These are phyloP conservation scores for Ichneumoninae sp. DNA, from an alignment of 2,888 invertebrate species.

Conservation along the genomic window DNA sequence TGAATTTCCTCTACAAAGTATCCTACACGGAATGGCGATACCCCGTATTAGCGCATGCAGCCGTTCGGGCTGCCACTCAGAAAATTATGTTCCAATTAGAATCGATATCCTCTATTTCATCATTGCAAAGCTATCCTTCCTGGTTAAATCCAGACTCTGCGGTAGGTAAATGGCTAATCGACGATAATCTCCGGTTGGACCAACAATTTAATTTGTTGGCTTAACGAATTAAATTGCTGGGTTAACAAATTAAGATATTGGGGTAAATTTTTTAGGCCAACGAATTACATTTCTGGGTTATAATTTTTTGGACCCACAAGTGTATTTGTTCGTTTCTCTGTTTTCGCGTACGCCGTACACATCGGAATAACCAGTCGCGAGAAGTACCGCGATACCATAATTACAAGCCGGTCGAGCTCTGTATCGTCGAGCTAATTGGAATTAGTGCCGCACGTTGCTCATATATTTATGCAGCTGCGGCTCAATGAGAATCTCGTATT, in stretches of 20 bases:
- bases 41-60: conserved; percentile 22
- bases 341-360: conserved; percentile 2
- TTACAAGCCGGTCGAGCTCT: conserved; percentile 39
- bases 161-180: conserved; percentile 36
- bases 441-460: conserved; percentile 52
- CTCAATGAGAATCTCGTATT: conserved; percentile 45
- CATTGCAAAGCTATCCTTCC: conserved; percentile 18
- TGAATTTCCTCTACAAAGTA: conserved; percentile 43
- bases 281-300: neutral
- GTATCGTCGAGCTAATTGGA: conserved; percentile 60
- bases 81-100: conserved; percentile 50
- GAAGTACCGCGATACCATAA: conserved; percentile 47
- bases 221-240: too few relatives aligned
- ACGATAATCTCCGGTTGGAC: conserved; percentile 18
- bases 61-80: conserved; percentile 30
- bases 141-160: conserved; percentile 19
- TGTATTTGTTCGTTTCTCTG: neutral
- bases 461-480: conserved; percentile 58
- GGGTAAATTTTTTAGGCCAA: neutral
- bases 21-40: conserved; percentile 11
- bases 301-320: neutral
- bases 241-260: too few relatives aligned
- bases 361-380: conserved; percentile 29
- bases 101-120: conserved; percentile 18
- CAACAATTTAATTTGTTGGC: neutral